A percentile compares a stretch with the other conserved stretches of the same genome.
These are phyloP conservation scores for Tautogolabrus adspersus DNA, from an alignment of 2,113 vertebrate species.

Conservation along the genomic window DNA sequence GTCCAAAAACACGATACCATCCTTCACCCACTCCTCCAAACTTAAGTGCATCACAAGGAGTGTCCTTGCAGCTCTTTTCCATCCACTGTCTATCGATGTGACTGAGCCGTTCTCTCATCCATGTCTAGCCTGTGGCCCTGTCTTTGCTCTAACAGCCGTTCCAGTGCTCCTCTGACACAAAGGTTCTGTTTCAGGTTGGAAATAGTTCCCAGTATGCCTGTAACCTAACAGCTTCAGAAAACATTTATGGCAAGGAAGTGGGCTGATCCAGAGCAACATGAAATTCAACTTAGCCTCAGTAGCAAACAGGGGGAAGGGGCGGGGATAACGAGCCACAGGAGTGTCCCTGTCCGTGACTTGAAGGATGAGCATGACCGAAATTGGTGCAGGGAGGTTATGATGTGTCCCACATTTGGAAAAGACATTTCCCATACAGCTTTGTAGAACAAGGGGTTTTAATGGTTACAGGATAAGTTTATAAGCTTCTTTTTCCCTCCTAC, in stretches of 20 bases:
- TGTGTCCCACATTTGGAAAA: conserved; percentile 67
- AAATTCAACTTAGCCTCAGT: neutral
- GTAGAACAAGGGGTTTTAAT: conserved; percentile 53
- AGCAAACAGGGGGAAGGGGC: neutral
- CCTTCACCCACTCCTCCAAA: conserved; percentile 9
- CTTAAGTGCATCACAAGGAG: conserved; percentile 19
- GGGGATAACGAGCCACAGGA: conserved; percentile 45
- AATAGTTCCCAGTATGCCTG: conserved; percentile 38
- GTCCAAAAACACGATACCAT: neutral
- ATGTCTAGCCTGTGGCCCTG: conserved; percentile 52
- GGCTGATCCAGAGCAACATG: neutral
- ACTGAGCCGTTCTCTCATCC: conserved; percentile 59
- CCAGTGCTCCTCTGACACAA: conserved; percentile 32
- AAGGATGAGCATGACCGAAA: too few species aligned
- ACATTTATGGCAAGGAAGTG: conserved; percentile 7
- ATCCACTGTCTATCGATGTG: conserved; percentile 52
- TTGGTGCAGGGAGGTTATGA: neutral
- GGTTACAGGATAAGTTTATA: conserved; percentile 37
- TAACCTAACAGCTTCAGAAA: conserved; percentile 18
- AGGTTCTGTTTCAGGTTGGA: conserved; percentile 41
- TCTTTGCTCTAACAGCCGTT: conserved; percentile 46
- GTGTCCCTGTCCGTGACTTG: conserved; percentile 46
- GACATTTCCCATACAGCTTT: conserved; percentile 43
- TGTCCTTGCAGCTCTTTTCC: conserved; percentile 18
- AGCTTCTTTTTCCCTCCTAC: conserved; percentile 11